These are phyloP conservation scores for Arizona elegans DNA, from an alignment of 2,113 vertebrate genomes.

Conservation along the genomic window DNA sequence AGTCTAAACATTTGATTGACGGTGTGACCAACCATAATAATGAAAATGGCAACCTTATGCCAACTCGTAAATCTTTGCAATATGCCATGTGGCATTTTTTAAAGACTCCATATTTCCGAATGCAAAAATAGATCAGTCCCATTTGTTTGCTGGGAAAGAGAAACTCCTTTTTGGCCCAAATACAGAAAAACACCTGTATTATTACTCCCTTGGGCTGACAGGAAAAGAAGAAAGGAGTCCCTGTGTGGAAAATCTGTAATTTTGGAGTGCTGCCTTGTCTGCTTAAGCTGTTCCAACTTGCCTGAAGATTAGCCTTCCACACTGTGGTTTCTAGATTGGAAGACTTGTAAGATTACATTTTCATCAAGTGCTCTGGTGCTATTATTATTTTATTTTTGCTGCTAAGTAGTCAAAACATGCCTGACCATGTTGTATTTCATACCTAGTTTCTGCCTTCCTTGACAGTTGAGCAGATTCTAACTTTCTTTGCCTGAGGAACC, in stretches of 20 bases:
- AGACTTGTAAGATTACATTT: neutral
- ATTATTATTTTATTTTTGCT: neutral
- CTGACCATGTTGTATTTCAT: conserved; percentile 25
- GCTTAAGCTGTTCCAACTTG: conserved; percentile 31
- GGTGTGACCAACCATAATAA: neutral
- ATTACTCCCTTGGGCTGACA: neutral
- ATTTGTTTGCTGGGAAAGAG: neutral
- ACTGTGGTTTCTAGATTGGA: neutral
- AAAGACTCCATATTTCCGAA: neutral
- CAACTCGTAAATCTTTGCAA: neutral
- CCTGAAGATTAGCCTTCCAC: neutral
- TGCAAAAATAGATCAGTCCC: neutral
- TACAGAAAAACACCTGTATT: neutral
- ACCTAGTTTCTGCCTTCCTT: conserved; percentile 51
- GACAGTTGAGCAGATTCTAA: conserved; percentile 45
- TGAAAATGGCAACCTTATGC: neutral
- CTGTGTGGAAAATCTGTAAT: conserved; percentile 6
- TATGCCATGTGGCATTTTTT: neutral
- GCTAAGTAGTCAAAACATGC: conserved; percentile 31
- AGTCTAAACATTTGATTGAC: neutral
- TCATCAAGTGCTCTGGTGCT: conserved; percentile 12
- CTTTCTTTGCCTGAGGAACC: conserved; percentile 53
- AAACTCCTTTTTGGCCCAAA: neutral
- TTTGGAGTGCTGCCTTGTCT: conserved; percentile 12
- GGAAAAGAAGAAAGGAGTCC: neutral